Conservation (phyloP, 2,888 invertebrate genomes). For the Patella caerulea region DNA sequence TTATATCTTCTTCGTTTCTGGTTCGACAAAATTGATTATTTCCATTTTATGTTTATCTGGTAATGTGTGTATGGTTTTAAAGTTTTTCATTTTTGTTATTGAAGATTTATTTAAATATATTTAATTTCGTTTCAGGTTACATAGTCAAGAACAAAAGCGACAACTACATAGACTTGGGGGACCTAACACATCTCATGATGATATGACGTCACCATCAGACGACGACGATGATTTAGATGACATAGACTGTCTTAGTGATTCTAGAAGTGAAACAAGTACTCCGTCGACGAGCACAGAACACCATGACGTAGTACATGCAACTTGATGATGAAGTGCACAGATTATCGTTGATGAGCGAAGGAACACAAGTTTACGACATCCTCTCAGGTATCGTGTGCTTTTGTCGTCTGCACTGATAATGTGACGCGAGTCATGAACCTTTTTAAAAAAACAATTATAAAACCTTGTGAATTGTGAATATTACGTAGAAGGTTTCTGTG, state of each 20-base stretch:
- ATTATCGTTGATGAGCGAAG: conserved; percentile 8
- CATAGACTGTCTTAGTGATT: conserved; percentile 24
- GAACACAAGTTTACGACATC: conserved; percentile 20
- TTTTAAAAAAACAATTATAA: not conserved
- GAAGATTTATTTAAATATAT: not conserved
- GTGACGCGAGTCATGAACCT: not conserved
- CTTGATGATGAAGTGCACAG: conserved; percentile 17
- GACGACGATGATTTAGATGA: conserved; percentile 17
- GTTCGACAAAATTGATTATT: too few relatives aligned
- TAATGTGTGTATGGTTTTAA: too few relatives aligned
- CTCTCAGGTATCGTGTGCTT: conserved; percentile 22
- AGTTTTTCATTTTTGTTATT: too few relatives aligned
- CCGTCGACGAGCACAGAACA: conserved; percentile 28
- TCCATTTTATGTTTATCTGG: too few relatives aligned
- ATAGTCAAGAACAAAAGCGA: conserved; percentile 1
- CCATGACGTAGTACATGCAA: conserved; percentile 23
- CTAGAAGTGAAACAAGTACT: conserved; percentile 28
- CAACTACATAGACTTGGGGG: not conserved
- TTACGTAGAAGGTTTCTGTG: not conserved
- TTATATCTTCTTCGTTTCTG: too few relatives aligned
- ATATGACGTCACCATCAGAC: conserved; percentile 14
- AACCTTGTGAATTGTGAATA: conserved; percentile 2
- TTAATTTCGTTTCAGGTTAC: conserved; percentile 2
- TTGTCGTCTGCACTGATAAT: conserved; percentile 5
- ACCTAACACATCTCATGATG: conserved; percentile 4